Percentiles rank a stretch among this genome's conserved stretches.
These are phyloP conservation scores for Brenthis hecate DNA, from an alignment of 2,888 invertebrate genomes.

Conservation along the genomic window DNA sequence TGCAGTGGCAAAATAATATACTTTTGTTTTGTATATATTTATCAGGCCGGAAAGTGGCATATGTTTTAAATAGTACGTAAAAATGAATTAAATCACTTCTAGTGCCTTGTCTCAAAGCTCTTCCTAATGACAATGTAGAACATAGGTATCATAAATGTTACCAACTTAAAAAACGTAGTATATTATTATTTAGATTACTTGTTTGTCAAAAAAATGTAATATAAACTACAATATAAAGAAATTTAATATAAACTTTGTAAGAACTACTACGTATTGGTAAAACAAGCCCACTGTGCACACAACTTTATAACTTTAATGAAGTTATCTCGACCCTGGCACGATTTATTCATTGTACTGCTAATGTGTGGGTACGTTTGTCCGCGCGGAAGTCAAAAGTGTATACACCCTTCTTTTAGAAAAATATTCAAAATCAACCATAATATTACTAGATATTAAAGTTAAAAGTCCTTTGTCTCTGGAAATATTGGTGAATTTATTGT, in stretches of 20 bases:
- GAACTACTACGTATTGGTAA: neutral
- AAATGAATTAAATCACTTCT: too few species aligned
- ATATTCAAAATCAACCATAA: conserved; percentile 36
- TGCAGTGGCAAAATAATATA: too few species aligned
- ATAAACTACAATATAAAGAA: too few species aligned
- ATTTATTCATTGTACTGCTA: conserved; percentile 61
- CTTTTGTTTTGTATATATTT: too few species aligned
- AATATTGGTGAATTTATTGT: conserved; percentile 48
- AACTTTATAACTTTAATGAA: conserved; percentile 51
- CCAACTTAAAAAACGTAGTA: too few species aligned
- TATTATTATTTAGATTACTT: too few species aligned
- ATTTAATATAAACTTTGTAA: neutral
- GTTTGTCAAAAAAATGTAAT: too few species aligned
- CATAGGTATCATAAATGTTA: too few species aligned
- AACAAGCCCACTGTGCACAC: conserved; percentile 26
- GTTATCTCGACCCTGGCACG: conserved; percentile 59
- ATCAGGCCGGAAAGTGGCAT: too few species aligned
- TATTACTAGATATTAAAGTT: neutral
- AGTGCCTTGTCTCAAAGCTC: too few species aligned
- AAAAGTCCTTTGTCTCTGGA: conserved; percentile 19
- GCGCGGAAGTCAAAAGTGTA: conserved; percentile 62
- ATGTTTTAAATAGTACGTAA: too few species aligned
- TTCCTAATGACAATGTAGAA: too few species aligned
- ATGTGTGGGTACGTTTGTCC: conserved; percentile 73
- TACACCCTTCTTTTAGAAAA: conserved; percentile 44